Evolutionary conservation across 2,888 invertebrate genomes (phyloP).

Genomic region (Allacma fusca): DNA sequence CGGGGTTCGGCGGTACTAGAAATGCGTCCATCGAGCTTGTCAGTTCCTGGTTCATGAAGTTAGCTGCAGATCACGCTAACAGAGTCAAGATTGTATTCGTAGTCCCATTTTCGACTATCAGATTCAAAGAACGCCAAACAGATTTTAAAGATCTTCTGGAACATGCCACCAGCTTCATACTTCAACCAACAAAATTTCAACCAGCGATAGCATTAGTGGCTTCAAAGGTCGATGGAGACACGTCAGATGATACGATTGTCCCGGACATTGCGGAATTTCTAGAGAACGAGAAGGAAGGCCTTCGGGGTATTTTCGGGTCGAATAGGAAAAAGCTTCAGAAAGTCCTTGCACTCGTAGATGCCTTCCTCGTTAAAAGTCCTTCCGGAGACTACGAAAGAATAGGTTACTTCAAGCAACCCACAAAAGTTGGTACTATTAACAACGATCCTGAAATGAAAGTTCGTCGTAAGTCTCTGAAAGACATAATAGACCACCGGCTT

Average conservation of each 20-base stretch:
- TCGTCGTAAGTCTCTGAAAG: not conserved
- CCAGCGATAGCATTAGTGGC: constrained; percentile 12
- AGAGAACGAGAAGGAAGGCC: not conserved
- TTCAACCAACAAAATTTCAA: not conserved
- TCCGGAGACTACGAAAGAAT: not conserved
- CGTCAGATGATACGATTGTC: not conserved
- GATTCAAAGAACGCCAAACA: not conserved
- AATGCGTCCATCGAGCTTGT: constrained; percentile 10
- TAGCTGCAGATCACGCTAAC: constrained; percentile 6
- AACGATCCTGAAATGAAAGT: not conserved
- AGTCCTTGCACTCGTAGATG: not conserved
- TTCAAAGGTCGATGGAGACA: not conserved
- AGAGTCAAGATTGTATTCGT: constrained; percentile 26
- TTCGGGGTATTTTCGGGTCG: not conserved
- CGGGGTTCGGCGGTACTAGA: constrained; percentile 28
- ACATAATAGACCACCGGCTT: not conserved
- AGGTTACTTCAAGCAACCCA: not conserved
- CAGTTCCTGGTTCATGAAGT: constrained; percentile 32
- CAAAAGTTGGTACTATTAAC: not conserved
- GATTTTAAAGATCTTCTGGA: constrained; percentile 3
- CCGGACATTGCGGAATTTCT: not conserved
- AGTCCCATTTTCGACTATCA: not conserved
- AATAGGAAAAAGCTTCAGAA: not conserved
- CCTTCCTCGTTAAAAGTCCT: not conserved
- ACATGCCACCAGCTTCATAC: not conserved